These are phyloP conservation scores for Centrocercus urophasianus DNA, from an alignment of 2,113 vertebrate genomes.

Conservation along the genomic window DNA sequence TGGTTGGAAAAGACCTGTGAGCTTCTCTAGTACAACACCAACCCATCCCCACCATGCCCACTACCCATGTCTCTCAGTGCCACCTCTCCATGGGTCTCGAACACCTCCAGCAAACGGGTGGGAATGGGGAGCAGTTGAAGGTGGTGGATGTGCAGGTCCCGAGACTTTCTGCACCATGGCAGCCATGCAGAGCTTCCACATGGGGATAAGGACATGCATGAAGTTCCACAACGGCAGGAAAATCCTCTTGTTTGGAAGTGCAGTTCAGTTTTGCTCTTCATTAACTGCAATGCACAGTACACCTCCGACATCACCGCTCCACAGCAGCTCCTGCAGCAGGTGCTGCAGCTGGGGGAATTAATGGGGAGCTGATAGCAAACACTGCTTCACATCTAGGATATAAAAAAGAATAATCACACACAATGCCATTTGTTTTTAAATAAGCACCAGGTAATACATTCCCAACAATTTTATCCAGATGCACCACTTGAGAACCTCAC, in stretches of 20 bases:
- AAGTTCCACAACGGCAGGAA: neutral
- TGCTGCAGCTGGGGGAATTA: neutral
- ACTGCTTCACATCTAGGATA: neutral
- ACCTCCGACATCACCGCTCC: neutral
- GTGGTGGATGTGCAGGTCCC: neutral
- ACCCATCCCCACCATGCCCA: too few relatives aligned
- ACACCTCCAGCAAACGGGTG: neutral
- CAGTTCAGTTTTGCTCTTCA: conserved; percentile 57
- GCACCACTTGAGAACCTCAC: conserved; percentile 35
- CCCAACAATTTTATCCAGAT: conserved; percentile 20
- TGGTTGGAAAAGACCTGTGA: too few relatives aligned
- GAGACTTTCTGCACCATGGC: neutral
- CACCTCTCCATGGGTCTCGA: too few relatives aligned
- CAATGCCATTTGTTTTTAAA: neutral
- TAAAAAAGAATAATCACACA: neutral
- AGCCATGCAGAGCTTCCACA: neutral
- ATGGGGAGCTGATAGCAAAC: neutral
- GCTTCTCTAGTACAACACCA: too few relatives aligned
- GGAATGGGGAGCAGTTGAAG: neutral
- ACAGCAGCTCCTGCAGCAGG: neutral
- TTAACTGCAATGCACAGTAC: conserved; percentile 30
- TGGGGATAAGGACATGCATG: neutral
- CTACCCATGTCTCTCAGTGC: too few relatives aligned
- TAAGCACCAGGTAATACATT: conserved; percentile 7
- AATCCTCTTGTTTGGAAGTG: neutral